Percentiles rank a stretch among this genome's conserved stretches.
Conservation (phyloP, 2,797 vertebrate genomes). For the Acanthiza pusilla region DNA sequence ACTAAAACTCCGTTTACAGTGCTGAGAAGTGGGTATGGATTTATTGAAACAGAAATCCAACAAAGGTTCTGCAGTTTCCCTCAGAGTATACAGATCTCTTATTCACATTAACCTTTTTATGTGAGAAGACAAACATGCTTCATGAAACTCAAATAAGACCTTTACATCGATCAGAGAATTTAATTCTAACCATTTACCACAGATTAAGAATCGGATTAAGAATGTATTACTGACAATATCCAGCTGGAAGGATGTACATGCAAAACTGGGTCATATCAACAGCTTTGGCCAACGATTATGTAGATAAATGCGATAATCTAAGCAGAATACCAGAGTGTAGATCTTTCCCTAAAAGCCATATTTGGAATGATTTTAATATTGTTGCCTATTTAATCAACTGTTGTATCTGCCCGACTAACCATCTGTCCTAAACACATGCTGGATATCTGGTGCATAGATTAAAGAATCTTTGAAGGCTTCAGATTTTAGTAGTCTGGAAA, state of each 20-base stretch:
- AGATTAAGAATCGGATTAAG: conserved; percentile 18
- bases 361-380: not conserved
- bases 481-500: not conserved
- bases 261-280: conserved; percentile 24
- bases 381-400: not conserved
- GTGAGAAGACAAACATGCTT: not conserved
- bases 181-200: conserved; percentile 18
- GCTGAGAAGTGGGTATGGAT: not conserved
- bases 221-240: not conserved
- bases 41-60: not conserved
- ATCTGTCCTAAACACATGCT: not conserved
- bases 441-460: not conserved
- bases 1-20: not conserved
- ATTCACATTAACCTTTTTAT: conserved; percentile 7
- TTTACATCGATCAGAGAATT: not conserved
- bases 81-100: not conserved
- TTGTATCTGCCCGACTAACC: not conserved
- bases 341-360: not conserved
- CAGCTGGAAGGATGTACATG: not conserved
- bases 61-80: not conserved
- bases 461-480: not conserved
- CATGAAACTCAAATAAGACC: conserved; percentile 8
- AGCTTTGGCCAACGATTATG: not conserved
- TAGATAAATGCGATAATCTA: not conserved
- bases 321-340: not conserved